Evolutionary conservation across 2,113 vertebrate genomes (phyloP).

Genomic region (Epinephelus lanceolatus): DNA sequence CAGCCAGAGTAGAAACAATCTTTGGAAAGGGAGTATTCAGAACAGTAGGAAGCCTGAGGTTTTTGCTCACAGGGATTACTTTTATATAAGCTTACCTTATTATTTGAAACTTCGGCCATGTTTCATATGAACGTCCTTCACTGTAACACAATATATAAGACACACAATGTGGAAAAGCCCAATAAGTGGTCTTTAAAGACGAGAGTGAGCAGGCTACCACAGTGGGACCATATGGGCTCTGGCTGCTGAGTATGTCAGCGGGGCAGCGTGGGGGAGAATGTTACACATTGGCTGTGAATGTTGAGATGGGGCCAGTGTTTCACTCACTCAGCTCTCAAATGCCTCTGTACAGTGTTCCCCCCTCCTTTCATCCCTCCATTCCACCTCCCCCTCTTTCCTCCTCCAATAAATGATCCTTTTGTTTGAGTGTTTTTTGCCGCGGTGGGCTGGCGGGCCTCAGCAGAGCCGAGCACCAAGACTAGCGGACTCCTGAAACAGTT

Average conservation of each 20-base stretch:
- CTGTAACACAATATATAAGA: too few species aligned
- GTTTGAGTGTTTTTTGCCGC: constrained; percentile 73
- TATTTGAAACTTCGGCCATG: too few species aligned
- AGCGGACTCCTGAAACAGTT: constrained; percentile 54
- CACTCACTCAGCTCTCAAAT: constrained; percentile 76
- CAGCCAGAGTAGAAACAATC: too few species aligned
- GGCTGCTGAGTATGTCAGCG: constrained; percentile 62
- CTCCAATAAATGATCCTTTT: constrained; percentile 85
- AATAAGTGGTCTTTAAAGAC: constrained; percentile 7
- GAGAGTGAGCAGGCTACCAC: constrained; percentile 46
- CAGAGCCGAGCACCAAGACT: constrained; percentile 59
- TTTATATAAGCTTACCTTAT: too few species aligned
- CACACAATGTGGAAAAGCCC: too few species aligned
- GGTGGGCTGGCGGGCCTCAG: constrained; percentile 65
- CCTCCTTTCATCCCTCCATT: constrained; percentile 67
- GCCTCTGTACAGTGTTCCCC: constrained; percentile 77
- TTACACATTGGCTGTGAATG: constrained; percentile 85
- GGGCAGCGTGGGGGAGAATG: constrained; percentile 68
- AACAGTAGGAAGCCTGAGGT: too few species aligned
- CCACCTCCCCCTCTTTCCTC: constrained; percentile 71
- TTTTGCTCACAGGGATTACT: too few species aligned
- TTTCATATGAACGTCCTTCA: too few species aligned
- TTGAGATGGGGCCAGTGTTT: constrained; percentile 82
- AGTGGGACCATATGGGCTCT: constrained; percentile 62
- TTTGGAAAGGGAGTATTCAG: too few species aligned